Conservation (phyloP, 2,888 invertebrate genomes). For the Spisula subtruncata region DNA sequence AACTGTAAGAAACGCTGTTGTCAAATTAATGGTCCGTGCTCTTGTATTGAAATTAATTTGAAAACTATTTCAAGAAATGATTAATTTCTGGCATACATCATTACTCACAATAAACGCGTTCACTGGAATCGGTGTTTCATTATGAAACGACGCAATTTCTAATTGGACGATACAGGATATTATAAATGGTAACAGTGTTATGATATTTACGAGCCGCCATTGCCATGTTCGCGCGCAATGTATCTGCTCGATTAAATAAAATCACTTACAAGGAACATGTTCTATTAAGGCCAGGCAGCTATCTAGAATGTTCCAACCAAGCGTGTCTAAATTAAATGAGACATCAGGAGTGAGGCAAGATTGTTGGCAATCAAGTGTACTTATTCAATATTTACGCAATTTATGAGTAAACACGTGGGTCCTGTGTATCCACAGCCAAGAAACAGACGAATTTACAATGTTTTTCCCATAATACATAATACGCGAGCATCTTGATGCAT, state of each 20-base stretch:
- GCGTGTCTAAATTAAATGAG: conserved; percentile 4
- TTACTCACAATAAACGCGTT: conserved; percentile 18
- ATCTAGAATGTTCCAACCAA: neutral
- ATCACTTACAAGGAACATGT: neutral
- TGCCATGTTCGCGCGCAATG: neutral
- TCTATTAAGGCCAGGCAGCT: neutral
- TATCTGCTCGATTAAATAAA: conserved; percentile 16
- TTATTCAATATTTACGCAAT: neutral
- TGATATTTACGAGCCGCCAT: neutral
- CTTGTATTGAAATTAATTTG: conserved; percentile 16
- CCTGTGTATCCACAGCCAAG: neutral
- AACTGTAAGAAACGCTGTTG: conserved; percentile 20
- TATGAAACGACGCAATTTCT: conserved; percentile 2
- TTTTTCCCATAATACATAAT: too few relatives aligned
- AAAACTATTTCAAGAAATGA: conserved; percentile 21
- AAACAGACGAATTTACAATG: too few relatives aligned
- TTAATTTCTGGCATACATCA: conserved; percentile 14
- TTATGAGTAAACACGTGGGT: neutral
- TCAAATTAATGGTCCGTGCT: conserved; percentile 14
- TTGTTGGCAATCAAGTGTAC: too few relatives aligned
- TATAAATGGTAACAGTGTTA: neutral
- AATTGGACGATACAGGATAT: neutral
- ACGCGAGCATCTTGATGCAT: too few relatives aligned
- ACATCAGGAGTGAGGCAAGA: neutral
- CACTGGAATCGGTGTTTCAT: neutral